These are phyloP conservation scores for Orthosia gothica DNA, from an alignment of 2,888 invertebrate genomes.

Conservation along the genomic window DNA sequence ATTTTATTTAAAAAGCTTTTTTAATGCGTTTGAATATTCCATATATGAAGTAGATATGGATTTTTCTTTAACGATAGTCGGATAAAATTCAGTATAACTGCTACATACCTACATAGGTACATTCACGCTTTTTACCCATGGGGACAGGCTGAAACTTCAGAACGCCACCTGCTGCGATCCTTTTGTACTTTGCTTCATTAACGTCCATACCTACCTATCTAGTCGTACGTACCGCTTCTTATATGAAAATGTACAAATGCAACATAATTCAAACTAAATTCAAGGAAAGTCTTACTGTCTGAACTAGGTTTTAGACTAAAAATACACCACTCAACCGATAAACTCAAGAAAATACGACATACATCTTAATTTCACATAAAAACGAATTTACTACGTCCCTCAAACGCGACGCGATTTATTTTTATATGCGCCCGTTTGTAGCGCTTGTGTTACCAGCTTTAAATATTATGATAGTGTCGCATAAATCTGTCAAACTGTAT, in stretches of 20 bases:
- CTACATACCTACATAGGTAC: too few relatives aligned
- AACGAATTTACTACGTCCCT: constrained; percentile 82
- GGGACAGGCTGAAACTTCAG: too few relatives aligned
- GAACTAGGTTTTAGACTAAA: constrained; percentile 61
- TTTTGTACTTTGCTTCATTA: too few relatives aligned
- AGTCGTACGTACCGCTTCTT: too few relatives aligned
- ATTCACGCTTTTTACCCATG: too few relatives aligned
- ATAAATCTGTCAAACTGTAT: constrained; percentile 84
- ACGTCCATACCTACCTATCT: background rate
- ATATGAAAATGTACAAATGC: background rate
- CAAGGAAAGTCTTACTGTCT: constrained; percentile 20
- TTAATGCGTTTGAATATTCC: too few relatives aligned
- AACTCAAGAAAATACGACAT: constrained; percentile 83
- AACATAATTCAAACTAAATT: constrained; percentile 2
- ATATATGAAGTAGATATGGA: too few relatives aligned
- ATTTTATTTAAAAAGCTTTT: too few relatives aligned
- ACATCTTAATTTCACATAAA: constrained; percentile 90
- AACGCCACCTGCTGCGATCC: too few relatives aligned
- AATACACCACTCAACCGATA: constrained; percentile 79
- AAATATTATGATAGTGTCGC: constrained; percentile 85
- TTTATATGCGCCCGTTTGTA: constrained; percentile 78
- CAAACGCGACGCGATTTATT: constrained; percentile 80
- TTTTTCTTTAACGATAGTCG: too few relatives aligned
- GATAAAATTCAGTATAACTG: too few relatives aligned
- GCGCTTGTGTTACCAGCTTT: constrained; percentile 83